Evolutionary conservation across 2,797 vertebrate genomes (phyloP).

Genomic region (Dermochelys coriacea): DNA sequence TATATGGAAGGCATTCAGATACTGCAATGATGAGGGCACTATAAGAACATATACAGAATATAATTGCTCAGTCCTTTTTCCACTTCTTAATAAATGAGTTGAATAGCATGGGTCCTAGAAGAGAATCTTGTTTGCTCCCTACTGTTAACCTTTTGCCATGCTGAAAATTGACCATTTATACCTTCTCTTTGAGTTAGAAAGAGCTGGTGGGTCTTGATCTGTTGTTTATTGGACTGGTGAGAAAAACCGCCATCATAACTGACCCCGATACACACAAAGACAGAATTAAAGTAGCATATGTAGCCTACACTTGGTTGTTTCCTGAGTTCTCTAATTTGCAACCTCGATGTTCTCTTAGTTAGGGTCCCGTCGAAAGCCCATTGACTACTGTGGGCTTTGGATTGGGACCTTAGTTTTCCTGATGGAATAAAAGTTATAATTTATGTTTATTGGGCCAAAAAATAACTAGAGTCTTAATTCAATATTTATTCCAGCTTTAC

Average conservation of each 20-base stretch:
- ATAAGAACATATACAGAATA: rapidly evolving
- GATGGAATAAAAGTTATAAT: not conserved
- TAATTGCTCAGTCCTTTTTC: not conserved
- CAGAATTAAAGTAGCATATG: not conserved
- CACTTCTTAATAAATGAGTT: not conserved
- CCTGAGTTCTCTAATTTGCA: not conserved
- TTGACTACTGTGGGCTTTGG: not conserved
- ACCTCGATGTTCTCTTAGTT: not conserved
- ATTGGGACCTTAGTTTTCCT: not conserved
- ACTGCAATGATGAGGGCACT: not conserved
- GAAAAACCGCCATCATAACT: constrained; percentile 26
- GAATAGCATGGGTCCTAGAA: not conserved
- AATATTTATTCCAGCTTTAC: not conserved
- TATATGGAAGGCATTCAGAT: not conserved
- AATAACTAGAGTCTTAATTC: not conserved
- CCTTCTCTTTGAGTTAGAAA: not conserved
- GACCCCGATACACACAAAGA: not conserved
- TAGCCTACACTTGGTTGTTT: not conserved
- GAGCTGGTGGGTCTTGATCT: not conserved
- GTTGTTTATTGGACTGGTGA: not conserved
- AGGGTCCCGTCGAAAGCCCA: not conserved
- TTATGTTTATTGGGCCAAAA: not conserved
- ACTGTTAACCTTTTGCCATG: too few relatives aligned
- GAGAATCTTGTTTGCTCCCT: not conserved
- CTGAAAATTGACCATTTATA: not conserved